Conservation (phyloP, 2,113 vertebrate genomes). For the Sinocyclocheilus grahami region DNA sequence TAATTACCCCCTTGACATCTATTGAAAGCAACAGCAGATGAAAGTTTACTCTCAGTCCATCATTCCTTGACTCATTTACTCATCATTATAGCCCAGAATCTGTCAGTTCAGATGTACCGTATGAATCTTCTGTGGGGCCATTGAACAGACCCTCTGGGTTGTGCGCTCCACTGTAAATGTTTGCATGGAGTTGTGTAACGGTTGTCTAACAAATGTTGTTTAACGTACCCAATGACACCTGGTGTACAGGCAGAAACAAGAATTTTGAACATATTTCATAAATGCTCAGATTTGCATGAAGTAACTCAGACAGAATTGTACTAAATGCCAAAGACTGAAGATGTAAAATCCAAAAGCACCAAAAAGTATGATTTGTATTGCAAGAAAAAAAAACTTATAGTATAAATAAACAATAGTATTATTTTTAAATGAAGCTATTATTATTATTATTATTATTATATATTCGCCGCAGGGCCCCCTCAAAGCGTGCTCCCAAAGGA, state of each 20-base stretch:
- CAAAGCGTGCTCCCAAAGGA: no score
- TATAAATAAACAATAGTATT: no score
- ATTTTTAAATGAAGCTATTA: not conserved
- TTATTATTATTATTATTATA: no score
- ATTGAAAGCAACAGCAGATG: constrained; percentile 24
- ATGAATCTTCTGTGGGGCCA: constrained; percentile 8
- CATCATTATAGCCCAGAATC: constrained; percentile 17
- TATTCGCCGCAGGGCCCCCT: no score
- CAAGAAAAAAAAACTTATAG: no score
- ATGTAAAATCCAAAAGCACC: not conserved
- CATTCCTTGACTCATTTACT: constrained; percentile 21
- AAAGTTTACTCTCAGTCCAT: not conserved
- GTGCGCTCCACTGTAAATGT: not conserved
- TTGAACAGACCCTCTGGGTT: not conserved
- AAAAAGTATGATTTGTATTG: not conserved
- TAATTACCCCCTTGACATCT: constrained; percentile 14
- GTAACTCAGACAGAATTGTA: not conserved
- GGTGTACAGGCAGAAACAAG: not conserved
- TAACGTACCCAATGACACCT: not conserved
- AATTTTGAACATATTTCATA: not conserved
- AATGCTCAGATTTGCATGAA: not conserved
- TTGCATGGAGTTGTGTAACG: not conserved
- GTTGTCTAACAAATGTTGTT: not conserved
- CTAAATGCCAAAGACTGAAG: not conserved
- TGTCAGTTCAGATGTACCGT: constrained; percentile 32